Conservation (phyloP, 2,113 vertebrate species). For the Trachemys scripta region DNA sequence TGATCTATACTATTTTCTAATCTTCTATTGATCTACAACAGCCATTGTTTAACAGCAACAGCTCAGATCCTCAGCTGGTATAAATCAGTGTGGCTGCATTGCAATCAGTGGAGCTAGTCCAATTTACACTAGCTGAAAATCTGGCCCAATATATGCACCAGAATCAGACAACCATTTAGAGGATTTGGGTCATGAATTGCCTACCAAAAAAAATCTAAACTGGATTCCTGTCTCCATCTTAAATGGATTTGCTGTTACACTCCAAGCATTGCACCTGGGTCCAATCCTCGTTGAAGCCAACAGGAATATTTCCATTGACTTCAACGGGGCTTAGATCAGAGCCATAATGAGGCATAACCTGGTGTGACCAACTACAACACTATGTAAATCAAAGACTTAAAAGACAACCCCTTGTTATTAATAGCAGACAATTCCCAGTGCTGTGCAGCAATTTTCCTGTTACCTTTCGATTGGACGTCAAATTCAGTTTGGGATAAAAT, state of each 20-base stretch:
- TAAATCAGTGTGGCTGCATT: not conserved
- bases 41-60: not conserved
- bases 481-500: not conserved
- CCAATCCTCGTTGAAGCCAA: slow-evolving; percentile 49
- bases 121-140: not conserved
- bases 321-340: slow-evolving; percentile 58
- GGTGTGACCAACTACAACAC: slow-evolving; percentile 33
- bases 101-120: not conserved
- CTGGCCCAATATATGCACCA: not conserved
- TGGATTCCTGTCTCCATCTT: slow-evolving; percentile 16
- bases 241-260: slow-evolving; percentile 46
- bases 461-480: not conserved
- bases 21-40: not conserved
- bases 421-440: slow-evolving; percentile 9
- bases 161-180: not conserved
- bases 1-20: not conserved
- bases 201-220: not conserved
- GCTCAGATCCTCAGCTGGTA: not conserved
- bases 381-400: slow-evolving; percentile 19
- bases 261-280: slow-evolving; percentile 27
- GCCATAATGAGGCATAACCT: slow-evolving; percentile 59
- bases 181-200: not conserved
- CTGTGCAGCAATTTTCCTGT: not conserved
- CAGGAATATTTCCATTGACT: slow-evolving; percentile 68
- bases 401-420: not conserved